phyloP scores from a whole-genome alignment of 2,888 invertebrate genomes.

The Steromphala cineraria region DNA sequence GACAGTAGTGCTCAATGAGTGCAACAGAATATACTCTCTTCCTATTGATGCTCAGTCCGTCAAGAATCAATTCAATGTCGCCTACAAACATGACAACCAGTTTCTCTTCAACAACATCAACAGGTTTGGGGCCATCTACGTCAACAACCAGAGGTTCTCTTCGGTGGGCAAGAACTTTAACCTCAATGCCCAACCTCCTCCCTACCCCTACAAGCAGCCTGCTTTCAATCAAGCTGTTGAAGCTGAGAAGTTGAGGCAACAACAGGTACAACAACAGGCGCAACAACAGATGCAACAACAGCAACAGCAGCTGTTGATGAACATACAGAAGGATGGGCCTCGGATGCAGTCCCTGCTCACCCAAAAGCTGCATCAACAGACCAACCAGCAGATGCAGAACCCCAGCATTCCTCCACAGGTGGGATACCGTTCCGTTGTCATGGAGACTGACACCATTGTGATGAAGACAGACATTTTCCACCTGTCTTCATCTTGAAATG shows the following conservation, averaged over 20 bases:
- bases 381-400: not conserved
- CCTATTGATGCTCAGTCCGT: conserved; percentile 66
- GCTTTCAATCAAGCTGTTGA: not conserved
- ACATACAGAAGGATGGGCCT: not conserved
- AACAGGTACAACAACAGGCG: not conserved
- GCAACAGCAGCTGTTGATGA: not conserved
- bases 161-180: conserved; percentile 24
- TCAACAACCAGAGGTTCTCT: conserved; percentile 49
- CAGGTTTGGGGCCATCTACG: conserved; percentile 52
- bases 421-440: no score
- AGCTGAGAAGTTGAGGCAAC: not conserved
- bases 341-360: not conserved
- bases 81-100: conserved; percentile 52
- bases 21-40: conserved; percentile 59
- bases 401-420: not conserved
- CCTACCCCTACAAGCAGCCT: conserved; percentile 12
- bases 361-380: not conserved
- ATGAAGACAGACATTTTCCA: no score
- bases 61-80: conserved; percentile 60
- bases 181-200: not conserved
- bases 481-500: no score
- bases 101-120: conserved; percentile 49
- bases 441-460: no score
- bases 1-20: conserved; percentile 61
- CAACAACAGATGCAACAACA: no score